Evolutionary conservation across 2,797 vertebrate genomes (phyloP).

Genomic region (Spatula versicolor): DNA sequence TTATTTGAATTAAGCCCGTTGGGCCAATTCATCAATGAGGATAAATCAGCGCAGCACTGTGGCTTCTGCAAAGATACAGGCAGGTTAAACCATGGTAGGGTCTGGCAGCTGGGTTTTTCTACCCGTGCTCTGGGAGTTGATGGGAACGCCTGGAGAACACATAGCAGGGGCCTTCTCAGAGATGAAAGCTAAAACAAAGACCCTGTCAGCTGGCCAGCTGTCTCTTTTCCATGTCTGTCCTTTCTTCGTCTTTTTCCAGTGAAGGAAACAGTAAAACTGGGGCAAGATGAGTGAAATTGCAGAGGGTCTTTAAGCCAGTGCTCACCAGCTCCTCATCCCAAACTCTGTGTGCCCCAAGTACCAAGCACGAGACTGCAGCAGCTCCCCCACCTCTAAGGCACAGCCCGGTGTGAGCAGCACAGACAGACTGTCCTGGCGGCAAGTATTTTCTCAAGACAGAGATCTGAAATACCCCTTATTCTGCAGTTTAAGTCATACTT

Average conservation of each 20-base stretch:
- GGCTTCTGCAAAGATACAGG: not conserved
- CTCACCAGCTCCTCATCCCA: not conserved
- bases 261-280: not conserved
- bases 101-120: not conserved
- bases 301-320: not conserved
- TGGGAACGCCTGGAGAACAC: not conserved
- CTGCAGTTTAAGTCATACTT: not conserved
- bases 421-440: not conserved
- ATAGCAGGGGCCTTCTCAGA: not conserved
- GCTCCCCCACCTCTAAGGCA: not conserved
- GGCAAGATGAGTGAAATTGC: not conserved
- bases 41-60: not conserved
- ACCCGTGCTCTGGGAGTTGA: not conserved
- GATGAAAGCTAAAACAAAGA: not conserved
- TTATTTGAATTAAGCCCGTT: not conserved
- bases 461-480: not conserved
- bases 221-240: not conserved
- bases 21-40: not conserved
- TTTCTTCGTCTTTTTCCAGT: not conserved
- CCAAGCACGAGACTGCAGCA: not conserved
- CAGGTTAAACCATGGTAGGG: not conserved
- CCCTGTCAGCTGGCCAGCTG: not conserved
- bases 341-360: not conserved
- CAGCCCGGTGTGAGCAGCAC: rapidly evolving
- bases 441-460: not conserved